Evolutionary conservation across 2,113 vertebrate genomes (phyloP).

Genomic region (Vombatus ursinus): DNA sequence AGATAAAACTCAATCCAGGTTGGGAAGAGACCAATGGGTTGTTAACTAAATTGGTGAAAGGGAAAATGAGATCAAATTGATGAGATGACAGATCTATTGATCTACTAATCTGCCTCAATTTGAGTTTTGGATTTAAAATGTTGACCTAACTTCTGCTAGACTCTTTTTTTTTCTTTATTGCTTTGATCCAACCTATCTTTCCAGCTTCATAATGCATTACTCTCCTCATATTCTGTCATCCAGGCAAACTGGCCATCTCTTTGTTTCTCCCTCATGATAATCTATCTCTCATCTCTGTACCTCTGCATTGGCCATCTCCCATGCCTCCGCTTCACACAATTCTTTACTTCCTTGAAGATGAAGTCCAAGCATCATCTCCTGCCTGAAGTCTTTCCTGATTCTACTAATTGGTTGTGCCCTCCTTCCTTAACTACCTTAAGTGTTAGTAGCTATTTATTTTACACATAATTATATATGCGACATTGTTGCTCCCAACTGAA

Average conservation of each 20-base stretch:
- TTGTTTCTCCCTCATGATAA: not conserved
- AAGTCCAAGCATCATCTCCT: not conserved
- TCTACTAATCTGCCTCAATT: not conserved
- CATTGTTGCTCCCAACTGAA: not conserved
- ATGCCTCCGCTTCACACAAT: not conserved
- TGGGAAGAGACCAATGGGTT: not conserved
- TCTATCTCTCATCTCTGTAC: not conserved
- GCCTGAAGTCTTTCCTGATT: not conserved
- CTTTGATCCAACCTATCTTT: not conserved
- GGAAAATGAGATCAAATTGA: not conserved
- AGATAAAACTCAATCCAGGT: not conserved
- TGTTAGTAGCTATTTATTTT: not conserved
- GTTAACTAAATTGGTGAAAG: not conserved
- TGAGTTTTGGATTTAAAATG: slow-evolving; percentile 28
- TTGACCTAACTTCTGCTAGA: not conserved
- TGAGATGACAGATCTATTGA: not conserved
- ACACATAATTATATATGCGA: not conserved
- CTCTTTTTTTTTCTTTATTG: not conserved
- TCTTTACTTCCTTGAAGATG: not conserved
- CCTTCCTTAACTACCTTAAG: not conserved
- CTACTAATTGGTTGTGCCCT: not conserved
- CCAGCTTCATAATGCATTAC: not conserved
- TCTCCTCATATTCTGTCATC: not conserved
- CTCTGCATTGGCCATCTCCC: not conserved
- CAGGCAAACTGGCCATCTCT: not conserved